A percentile compares a stretch with the other conserved stretches of the same genome.
Conservation (phyloP, 2,113 vertebrate species). For the Struthidea cinerea region DNA sequence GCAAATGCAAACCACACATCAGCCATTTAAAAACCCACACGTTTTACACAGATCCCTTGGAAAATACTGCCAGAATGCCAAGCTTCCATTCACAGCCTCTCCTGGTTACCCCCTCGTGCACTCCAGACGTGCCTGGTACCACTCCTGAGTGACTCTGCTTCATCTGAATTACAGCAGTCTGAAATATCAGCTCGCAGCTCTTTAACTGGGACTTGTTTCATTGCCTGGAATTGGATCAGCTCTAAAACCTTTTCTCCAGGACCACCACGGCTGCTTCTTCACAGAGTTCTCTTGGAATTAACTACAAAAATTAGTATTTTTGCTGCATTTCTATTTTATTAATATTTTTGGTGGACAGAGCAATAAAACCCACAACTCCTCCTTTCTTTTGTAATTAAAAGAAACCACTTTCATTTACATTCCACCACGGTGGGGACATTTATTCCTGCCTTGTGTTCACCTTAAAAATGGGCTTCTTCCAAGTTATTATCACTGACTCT, state of each 20-base stretch:
- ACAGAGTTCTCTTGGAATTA: neutral
- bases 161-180: neutral
- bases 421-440: neutral
- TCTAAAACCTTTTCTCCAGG: neutral
- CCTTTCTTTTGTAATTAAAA: neutral
- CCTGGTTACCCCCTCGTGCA: fast-evolving
- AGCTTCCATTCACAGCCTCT: neutral
- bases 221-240: neutral
- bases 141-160: neutral
- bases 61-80: neutral
- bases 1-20: fast-evolving
- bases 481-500: neutral
- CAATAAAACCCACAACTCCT: neutral
- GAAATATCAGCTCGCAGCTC: neutral
- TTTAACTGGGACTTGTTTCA: neutral
- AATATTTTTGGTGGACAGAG: neutral
- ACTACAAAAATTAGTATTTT: neutral
- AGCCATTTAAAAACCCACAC: fast-evolving
- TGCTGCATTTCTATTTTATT: neutral
- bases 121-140: neutral
- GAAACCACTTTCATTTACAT: neutral
- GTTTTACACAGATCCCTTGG: neutral
- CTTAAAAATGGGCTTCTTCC: neutral
- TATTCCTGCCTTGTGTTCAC: neutral
- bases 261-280: neutral